A percentile compares a stretch with the other conserved stretches of the same genome.
phyloP scores from a whole-genome alignment of 2,888 invertebrate species.

The Oscheius sp. region DNA sequence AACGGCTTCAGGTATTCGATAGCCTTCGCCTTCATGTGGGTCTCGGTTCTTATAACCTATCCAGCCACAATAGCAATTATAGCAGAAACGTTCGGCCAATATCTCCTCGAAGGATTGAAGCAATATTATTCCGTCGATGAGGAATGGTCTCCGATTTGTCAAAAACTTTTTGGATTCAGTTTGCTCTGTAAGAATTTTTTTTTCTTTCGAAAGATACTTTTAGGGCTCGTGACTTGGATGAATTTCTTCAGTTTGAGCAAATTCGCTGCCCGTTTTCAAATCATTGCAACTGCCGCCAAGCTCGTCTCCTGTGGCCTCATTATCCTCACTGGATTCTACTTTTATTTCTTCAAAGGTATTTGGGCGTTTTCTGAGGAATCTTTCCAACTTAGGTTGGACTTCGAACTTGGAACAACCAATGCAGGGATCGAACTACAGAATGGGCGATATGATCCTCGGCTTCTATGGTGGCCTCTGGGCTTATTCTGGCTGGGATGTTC shows the following conservation, averaged over 20 bases:
- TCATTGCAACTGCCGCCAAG: conserved; percentile 67
- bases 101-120: conserved; percentile 55
- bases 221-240: conserved; percentile 69
- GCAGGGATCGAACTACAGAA: conserved; percentile 56
- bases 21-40: conserved; percentile 69
- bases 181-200: conserved; percentile 57
- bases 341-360: conserved; percentile 63
- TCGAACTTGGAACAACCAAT: conserved; percentile 56
- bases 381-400: conserved; percentile 45
- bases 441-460: conserved; percentile 65
- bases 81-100: conserved; percentile 69
- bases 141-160: conserved; percentile 56
- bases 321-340: conserved; percentile 68
- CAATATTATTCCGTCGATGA: conserved; percentile 50
- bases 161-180: conserved; percentile 68
- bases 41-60: conserved; percentile 68
- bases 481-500: conserved; percentile 68
- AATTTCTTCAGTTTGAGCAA: conserved; percentile 68
- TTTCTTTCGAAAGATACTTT: neutral
- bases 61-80: conserved; percentile 68
- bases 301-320: conserved; percentile 64
- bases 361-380: neutral
- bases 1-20: conserved; percentile 44
- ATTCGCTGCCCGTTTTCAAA: conserved; percentile 68
- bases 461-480: conserved; percentile 69